A percentile compares a stretch with the other conserved stretches of the same genome.
Conservation (phyloP, 2,113 vertebrate species). For the Cercopithecus mona region DNA sequence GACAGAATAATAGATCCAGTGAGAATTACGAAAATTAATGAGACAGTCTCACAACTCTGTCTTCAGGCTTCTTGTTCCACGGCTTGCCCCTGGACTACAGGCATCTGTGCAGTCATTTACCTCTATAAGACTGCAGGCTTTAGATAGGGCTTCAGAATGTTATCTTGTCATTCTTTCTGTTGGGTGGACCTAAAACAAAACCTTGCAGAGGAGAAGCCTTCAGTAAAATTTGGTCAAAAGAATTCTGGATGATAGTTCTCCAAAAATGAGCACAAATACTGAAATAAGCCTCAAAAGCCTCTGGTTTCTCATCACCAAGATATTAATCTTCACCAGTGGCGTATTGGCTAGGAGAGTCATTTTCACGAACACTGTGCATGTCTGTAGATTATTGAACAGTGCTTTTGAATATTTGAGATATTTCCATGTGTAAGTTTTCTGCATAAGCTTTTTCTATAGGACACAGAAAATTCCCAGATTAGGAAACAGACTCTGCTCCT, state of each 20-base stretch:
- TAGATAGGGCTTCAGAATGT: background rate
- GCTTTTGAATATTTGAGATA: background rate
- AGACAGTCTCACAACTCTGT: background rate
- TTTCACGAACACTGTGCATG: background rate
- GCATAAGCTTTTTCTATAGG: background rate
- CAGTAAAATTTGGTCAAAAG: slow-evolving; percentile 11
- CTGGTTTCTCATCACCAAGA: background rate
- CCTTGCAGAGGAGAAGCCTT: background rate
- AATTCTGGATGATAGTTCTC: background rate
- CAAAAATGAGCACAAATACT: background rate
- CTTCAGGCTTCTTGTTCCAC: background rate
- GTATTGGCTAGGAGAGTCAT: background rate
- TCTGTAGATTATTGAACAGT: background rate
- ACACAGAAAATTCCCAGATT: background rate
- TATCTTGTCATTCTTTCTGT: slow-evolving; percentile 12
- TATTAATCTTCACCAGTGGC: background rate
- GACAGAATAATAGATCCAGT: slow-evolving; percentile 34
- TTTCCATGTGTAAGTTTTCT: background rate
- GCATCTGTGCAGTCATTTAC: background rate
- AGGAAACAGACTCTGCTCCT: background rate
- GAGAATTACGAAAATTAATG: slow-evolving; percentile 36
- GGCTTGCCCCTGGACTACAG: background rate
- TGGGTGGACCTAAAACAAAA: slow-evolving; percentile 9
- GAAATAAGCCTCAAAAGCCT: background rate
- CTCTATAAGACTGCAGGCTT: background rate